Evolutionary conservation across 2,888 invertebrate species (phyloP), one percentile per base, ranked within the genome.

Genomic region (Gibbula magus): DNA sequence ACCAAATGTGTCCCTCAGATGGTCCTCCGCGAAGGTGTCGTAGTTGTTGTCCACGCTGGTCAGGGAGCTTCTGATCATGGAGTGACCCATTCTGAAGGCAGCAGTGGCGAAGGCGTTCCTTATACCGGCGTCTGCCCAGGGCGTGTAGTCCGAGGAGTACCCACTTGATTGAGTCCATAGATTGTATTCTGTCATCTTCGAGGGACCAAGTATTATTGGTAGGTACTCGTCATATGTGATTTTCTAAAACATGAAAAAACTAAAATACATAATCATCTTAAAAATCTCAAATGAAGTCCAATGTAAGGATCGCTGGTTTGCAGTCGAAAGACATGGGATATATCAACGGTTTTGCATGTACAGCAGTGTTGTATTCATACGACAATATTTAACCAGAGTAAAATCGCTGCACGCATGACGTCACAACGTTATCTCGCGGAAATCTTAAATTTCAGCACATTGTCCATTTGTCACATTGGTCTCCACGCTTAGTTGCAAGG

Each of bases 51-150:
- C 35, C 35, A 32, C 29, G 20, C 70, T 70, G 18, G 35, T 20
- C n/a, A 70, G 35, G 5, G 10, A 10, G 70, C 39, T 39, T 32
- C 35, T 32, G 3, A 70, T 70, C 70, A 70, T 70, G 22, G 70
- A 70, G 70, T 70, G 70, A 32, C 70, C 70, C 70, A 70, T 70
- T 10, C 70, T 70, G 70, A 70, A 70, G n/a, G 70, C 70, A 1
- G 70, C 70, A 4, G 39, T 39, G 35, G 70, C 70, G 39, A 70
- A 70, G 18, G 20, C 70, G 70, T 70, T 70, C 39, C 70, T 35
- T 32, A 70, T 70, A 35, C 70, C 20, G 70, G 39, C 39, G 70
- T 70, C 70, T 5, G 13, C 10, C 18, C 18, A 32, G 3, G 18
- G n/a, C 18, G 18, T 70, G 39, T 70, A 70, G 0, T n/a, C 70